phyloP scores from a whole-genome alignment of 2,113 vertebrate genomes.

The Peromyscus californicus region DNA sequence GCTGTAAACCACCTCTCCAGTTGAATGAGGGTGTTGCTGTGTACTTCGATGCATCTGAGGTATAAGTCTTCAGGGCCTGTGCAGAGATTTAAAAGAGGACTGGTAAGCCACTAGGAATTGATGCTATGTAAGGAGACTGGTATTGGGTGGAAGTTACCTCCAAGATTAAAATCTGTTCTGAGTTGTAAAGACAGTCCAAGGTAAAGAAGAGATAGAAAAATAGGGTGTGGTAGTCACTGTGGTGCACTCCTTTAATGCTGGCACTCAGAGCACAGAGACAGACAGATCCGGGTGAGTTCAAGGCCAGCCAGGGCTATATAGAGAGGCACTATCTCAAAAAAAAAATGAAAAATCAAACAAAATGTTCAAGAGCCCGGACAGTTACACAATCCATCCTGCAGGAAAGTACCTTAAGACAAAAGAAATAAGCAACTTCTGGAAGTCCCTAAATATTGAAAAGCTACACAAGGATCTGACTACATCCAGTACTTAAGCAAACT shows the following conservation, averaged over 20 bases:
- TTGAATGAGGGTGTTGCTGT: not conserved
- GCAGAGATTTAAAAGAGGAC: too few species aligned
- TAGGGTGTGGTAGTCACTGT: rapidly evolving
- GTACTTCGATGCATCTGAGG: rapidly evolving
- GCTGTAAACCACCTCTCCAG: not conserved
- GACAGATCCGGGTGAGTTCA: too few species aligned
- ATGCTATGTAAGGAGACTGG: not conserved
- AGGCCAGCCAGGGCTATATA: not conserved
- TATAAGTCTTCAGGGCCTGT: not conserved
- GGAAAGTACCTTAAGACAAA: not conserved
- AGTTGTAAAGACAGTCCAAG: not conserved
- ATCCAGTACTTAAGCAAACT: not conserved
- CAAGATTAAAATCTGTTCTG: not conserved
- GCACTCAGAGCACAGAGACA: too few species aligned
- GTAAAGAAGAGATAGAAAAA: not conserved
- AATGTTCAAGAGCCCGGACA: not conserved
- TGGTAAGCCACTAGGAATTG: rapidly evolving
- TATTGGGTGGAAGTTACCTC: not conserved
- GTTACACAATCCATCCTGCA: not conserved
- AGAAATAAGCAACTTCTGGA: not conserved
- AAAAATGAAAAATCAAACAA: not conserved
- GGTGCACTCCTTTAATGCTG: not conserved
- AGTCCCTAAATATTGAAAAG: not conserved
- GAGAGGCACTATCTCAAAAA: not conserved
- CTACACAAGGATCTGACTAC: too few species aligned